Conservation (phyloP, 2,113 vertebrate species). For the Cariama cristata region DNA sequence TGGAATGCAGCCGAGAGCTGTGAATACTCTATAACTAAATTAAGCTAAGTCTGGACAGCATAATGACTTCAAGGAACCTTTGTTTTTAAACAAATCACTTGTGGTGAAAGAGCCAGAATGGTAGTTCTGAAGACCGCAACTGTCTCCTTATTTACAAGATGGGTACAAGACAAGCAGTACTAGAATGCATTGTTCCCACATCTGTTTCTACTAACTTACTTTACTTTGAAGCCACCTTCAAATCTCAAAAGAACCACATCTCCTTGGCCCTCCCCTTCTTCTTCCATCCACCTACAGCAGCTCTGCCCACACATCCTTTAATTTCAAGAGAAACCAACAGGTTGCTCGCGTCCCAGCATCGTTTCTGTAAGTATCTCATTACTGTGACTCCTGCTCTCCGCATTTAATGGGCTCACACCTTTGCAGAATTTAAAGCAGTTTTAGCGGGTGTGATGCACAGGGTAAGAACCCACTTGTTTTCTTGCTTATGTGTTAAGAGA, state of each 20-base stretch:
- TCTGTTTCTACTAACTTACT: neutral
- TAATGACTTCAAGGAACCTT: neutral
- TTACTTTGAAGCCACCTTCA: neutral
- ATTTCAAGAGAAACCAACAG: neutral
- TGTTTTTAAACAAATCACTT: conserved; percentile 9
- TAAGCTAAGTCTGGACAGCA: neutral
- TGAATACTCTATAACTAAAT: neutral
- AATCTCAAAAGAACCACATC: neutral
- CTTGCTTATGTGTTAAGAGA: neutral
- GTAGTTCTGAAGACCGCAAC: neutral
- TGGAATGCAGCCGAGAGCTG: neutral
- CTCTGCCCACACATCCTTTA: neutral
- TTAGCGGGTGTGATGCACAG: neutral
- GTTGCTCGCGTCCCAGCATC: neutral
- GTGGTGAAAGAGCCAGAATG: neutral
- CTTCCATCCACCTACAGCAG: neutral
- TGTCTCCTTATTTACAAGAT: neutral
- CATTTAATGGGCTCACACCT: neutral
- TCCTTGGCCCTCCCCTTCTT: neutral
- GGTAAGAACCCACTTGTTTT: neutral
- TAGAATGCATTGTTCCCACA: neutral
- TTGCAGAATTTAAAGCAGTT: neutral
- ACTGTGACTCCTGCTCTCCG: neutral
- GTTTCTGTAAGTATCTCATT: neutral
- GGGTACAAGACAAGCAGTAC: neutral